Percentiles rank a stretch among this genome's conserved stretches.
Evolutionary conservation across 2,113 vertebrate genomes (phyloP).

Genomic region (Emberiza fucata): DNA sequence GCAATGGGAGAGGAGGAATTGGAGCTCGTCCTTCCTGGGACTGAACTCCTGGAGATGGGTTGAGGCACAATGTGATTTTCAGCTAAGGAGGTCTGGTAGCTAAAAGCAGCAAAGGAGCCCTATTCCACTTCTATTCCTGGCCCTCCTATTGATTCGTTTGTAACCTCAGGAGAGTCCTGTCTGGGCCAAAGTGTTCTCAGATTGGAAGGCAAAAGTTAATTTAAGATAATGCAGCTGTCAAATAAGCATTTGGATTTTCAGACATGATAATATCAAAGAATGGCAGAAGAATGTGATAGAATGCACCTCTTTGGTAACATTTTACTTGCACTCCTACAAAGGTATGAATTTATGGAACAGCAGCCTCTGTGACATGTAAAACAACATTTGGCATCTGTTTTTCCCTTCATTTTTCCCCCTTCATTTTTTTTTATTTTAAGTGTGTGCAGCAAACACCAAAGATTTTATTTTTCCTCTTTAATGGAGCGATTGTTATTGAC

Average conservation of each 20-base stretch:
- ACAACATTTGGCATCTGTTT: conserved; percentile 2
- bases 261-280: neutral
- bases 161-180: conserved; percentile 4
- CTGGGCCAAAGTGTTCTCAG: neutral
- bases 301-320: neutral
- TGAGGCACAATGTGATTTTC: neutral
- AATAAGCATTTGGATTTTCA: conserved; percentile 4
- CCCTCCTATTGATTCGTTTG: neutral
- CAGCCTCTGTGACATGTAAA: neutral
- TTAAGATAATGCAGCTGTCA: conserved; percentile 5
- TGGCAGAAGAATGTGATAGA: neutral
- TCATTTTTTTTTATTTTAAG: neutral
- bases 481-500: conserved; percentile 6
- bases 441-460: neutral
- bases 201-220: conserved; percentile 1
- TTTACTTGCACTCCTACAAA: neutral
- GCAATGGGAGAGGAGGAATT: neutral
- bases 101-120: neutral
- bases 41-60: neutral
- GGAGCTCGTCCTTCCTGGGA: neutral
- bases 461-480: conserved; percentile 39
- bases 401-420: neutral
- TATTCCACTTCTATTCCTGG: neutral
- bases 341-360: neutral
- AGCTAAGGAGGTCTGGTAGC: neutral